Conservation (phyloP, 1,140 invertebrate species). For the Micrasema minimum region DNA sequence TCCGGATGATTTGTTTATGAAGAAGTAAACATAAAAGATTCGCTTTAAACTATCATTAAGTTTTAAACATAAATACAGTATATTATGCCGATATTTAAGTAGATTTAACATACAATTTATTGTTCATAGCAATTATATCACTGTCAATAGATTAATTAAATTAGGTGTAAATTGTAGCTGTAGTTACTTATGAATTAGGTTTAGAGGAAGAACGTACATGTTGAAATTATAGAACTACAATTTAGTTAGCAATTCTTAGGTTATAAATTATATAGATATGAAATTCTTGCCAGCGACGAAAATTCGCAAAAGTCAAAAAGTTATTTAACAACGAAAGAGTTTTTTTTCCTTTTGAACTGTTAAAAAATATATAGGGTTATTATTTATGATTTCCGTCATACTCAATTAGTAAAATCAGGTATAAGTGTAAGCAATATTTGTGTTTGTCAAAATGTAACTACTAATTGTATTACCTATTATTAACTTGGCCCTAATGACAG, state of each 20-base stretch:
- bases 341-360: no score
- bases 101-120: constrained; percentile 21
- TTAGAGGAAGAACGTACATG: background rate
- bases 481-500: no score
- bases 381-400: no score
- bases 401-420: no score
- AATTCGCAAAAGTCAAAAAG: no score
- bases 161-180: constrained; percentile 7
- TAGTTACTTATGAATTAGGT: constrained; percentile 1
- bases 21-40: background rate
- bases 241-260: constrained; percentile 20
- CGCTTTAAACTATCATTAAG: constrained; percentile 27
- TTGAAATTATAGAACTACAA: background rate
- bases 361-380: no score
- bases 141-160: background rate
- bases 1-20: no score
- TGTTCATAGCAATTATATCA: constrained; percentile 20
- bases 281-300: constrained; percentile 1
- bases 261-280: constrained; percentile 2
- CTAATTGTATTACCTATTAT: no score
- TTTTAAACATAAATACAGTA: constrained; percentile 17
- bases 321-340: no score
- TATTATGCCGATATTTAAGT: background rate
- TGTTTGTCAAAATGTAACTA: no score
- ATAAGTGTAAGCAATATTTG: no score